phyloP scores from a whole-genome alignment of 2,797 vertebrate species.

The Anguilla obscura region DNA sequence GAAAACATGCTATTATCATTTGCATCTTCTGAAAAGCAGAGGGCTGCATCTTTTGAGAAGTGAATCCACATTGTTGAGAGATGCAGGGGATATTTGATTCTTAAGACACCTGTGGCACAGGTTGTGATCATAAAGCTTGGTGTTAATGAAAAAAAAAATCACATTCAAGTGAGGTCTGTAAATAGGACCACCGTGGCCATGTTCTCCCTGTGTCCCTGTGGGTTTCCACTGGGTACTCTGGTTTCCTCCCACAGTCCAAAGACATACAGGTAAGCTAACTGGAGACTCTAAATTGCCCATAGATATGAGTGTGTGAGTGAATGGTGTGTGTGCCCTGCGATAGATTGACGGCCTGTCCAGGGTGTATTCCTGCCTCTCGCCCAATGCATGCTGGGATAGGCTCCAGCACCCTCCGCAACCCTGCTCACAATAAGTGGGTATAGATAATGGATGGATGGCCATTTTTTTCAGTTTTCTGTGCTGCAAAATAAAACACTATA shows the following conservation, averaged over 20 bases:
- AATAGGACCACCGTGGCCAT: background rate
- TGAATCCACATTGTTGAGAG: background rate
- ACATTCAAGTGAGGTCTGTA: background rate
- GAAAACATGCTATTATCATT: background rate
- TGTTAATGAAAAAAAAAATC: background rate
- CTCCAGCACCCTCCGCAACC: too few relatives aligned
- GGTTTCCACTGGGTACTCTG: too few relatives aligned
- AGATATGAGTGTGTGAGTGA: too few relatives aligned
- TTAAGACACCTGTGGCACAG: background rate
- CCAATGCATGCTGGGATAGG: too few relatives aligned
- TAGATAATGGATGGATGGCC: background rate
- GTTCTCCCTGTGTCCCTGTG: too few relatives aligned
- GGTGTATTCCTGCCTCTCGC: too few relatives aligned
- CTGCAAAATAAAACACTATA: background rate
- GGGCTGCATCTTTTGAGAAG: background rate
- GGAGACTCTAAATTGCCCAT: too few relatives aligned
- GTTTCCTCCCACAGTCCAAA: too few relatives aligned
- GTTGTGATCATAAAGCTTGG: background rate
- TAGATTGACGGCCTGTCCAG: too few relatives aligned
- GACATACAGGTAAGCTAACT: too few relatives aligned
- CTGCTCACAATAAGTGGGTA: too few relatives aligned
- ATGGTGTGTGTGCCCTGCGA: too few relatives aligned
- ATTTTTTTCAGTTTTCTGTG: background rate
- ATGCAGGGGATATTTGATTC: background rate
- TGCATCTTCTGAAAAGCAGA: background rate